phyloP scores from a whole-genome alignment of 2,888 invertebrate species.

The Cephonodes hylas region DNA sequence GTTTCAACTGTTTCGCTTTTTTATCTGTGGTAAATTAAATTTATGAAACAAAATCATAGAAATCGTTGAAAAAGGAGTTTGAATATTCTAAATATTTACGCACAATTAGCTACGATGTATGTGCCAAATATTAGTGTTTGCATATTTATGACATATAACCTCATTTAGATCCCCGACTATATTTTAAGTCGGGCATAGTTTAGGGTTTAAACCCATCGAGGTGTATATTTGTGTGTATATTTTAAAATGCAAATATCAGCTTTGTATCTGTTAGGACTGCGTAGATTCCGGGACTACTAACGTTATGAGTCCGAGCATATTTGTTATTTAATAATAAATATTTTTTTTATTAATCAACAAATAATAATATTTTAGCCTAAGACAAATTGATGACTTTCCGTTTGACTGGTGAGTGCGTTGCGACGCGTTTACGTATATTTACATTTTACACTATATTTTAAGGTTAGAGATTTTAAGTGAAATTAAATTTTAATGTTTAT shows the following conservation, averaged over 20 bases:
- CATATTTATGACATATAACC: conserved; percentile 16
- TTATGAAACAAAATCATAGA: conserved; percentile 18
- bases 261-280: neutral
- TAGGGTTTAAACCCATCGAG: conserved; percentile 12
- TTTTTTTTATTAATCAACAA: conserved; percentile 21
- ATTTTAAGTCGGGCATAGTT: conserved; percentile 25
- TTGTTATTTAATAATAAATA: conserved; percentile 23
- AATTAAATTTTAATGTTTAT: conserved; percentile 6
- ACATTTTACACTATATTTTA: conserved; percentile 44
- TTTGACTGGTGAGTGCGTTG: conserved; percentile 54
- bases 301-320: neutral
- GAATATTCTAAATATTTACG: conserved; percentile 39
- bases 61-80: conserved; percentile 18
- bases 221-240: neutral
- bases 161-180: conserved; percentile 18
- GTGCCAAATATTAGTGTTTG: conserved; percentile 23
- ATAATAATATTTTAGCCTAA: conserved; percentile 23
- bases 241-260: neutral
- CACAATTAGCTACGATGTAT: conserved; percentile 35
- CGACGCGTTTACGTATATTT: conserved; percentile 78
- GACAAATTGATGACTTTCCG: conserved; percentile 56
- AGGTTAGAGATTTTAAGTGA: conserved; percentile 13
- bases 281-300: neutral
- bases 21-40: neutral
- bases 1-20: neutral